A percentile compares a stretch with the other conserved stretches of the same genome.
These are phyloP conservation scores for Pangasius djambal DNA, from an alignment of 2,797 vertebrate genomes.

Conservation along the genomic window DNA sequence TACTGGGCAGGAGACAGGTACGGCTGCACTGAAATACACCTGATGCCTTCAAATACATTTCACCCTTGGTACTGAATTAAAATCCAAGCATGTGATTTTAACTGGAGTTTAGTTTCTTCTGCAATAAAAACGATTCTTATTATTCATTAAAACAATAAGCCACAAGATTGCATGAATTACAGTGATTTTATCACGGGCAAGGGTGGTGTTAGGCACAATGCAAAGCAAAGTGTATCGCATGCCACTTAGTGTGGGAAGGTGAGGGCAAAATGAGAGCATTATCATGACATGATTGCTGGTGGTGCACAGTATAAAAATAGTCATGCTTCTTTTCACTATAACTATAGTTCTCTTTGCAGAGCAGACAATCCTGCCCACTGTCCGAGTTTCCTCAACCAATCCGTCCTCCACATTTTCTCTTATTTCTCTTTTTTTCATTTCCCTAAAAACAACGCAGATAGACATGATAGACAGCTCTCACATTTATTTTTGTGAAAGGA, in stretches of 20 bases:
- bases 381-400: not conserved
- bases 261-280: not conserved
- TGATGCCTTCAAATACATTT: not conserved
- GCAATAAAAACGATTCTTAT: not conserved
- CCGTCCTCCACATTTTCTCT: not conserved
- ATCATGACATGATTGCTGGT: not conserved
- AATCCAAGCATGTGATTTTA: not conserved
- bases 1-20: not conserved
- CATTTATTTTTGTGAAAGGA: not conserved
- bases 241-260: not conserved
- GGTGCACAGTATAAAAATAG: not conserved
- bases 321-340: not conserved
- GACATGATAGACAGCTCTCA: not conserved
- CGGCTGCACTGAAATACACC: not conserved
- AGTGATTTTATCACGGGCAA: not conserved
- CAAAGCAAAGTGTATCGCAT: not conserved
- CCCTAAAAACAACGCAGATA: not conserved
- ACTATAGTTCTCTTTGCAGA: not conserved
- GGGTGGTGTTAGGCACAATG: not conserved
- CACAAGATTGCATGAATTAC: not conserved
- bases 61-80: not conserved
- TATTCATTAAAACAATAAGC: not conserved
- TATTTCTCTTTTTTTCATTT: not conserved
- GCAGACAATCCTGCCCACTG: not conserved
- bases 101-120: not conserved